phyloP scores from a whole-genome alignment of 2,888 invertebrate species.

The Schizaphis graminum region DNA sequence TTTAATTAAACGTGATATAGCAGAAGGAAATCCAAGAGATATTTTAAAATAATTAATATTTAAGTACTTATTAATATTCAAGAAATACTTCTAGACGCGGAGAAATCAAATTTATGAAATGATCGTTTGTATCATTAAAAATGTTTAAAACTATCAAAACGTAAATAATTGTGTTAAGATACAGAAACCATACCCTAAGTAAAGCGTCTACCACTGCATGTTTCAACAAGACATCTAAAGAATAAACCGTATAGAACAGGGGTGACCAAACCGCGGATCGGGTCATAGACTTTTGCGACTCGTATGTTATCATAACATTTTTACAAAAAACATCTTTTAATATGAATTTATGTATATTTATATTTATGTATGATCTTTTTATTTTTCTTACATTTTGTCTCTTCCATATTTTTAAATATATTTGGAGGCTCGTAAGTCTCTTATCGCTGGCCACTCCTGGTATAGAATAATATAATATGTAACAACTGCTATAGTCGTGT shows the following conservation, averaged over 20 bases:
- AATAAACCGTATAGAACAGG: neutral
- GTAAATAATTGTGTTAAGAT: neutral
- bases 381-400: too few species aligned
- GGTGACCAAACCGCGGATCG: too few species aligned
- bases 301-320: too few species aligned
- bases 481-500: neutral
- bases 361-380: too few species aligned
- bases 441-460: too few species aligned
- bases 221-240: neutral
- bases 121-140: neutral
- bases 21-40: neutral
- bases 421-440: too few species aligned
- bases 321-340: too few species aligned
- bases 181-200: too few species aligned
- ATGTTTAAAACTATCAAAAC: neutral
- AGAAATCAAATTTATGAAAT: neutral
- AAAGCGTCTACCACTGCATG: too few species aligned
- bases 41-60: neutral
- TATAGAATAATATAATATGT: neutral
- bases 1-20: neutral
- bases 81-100: neutral
- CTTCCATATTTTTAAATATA: too few species aligned
- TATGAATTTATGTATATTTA: too few species aligned
- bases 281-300: too few species aligned
- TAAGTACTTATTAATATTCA: neutral